Percentiles rank a stretch among this genome's conserved stretches.
Evolutionary conservation across 1,140 invertebrate species (phyloP).

Genomic region (Papilio polyxenes): DNA sequence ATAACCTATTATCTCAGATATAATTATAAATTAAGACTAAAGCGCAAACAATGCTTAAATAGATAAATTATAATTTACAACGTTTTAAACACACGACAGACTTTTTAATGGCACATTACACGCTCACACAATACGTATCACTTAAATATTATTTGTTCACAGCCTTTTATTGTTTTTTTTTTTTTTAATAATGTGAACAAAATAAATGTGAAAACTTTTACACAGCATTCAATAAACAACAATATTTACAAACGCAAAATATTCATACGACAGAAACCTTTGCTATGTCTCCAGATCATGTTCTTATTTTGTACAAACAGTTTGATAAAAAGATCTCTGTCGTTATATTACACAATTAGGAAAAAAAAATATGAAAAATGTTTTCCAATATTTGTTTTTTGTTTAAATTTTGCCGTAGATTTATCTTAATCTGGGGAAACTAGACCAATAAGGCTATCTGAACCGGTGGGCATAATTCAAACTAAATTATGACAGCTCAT

Average conservation of each 20-base stretch:
- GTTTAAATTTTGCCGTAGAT: background rate
- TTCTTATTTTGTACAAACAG: background rate
- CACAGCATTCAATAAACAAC: conserved; percentile 32
- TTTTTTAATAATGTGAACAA: conserved; percentile 59
- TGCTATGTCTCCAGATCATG: background rate
- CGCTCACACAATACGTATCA: conserved; percentile 45
- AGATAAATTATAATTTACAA: conserved; percentile 29
- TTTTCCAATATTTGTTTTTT: background rate
- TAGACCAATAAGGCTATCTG: background rate
- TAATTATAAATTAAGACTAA: conserved; percentile 47
- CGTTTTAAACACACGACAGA: conserved; percentile 44
- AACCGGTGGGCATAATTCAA: too few species aligned
- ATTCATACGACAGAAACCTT: background rate
- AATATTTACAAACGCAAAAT: conserved; percentile 42
- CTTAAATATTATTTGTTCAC: conserved; percentile 63
- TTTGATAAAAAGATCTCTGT: background rate
- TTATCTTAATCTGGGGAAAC: background rate
- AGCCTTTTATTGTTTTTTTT: conserved; percentile 58
- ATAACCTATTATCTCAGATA: conserved; percentile 62
- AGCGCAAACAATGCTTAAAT: conserved; percentile 35
- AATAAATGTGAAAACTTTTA: conserved; percentile 43
- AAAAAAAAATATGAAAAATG: too few species aligned
- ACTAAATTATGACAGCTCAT: too few species aligned
- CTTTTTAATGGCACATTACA: conserved; percentile 66
- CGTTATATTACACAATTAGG: background rate